These are phyloP conservation scores for Idris sp. DNA, from an alignment of 1,140 invertebrate genomes.

Conservation along the genomic window DNA sequence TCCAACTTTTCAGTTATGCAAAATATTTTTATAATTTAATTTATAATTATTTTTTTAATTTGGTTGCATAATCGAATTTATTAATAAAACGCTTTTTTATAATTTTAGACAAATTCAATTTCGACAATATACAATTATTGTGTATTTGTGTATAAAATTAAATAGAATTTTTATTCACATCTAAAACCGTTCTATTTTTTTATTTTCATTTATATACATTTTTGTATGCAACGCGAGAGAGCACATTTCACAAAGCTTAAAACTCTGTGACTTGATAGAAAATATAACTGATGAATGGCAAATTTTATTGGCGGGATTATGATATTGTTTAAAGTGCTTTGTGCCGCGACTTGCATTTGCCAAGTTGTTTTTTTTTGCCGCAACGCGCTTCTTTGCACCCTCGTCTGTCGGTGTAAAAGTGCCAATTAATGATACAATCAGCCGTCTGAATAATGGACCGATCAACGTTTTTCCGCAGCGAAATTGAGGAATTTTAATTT, in stretches of 20 bases:
- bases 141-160: too few relatives aligned
- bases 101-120: too few relatives aligned
- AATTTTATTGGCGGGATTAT: constrained; percentile 51
- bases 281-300: constrained; percentile 51
- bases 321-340: constrained; percentile 56
- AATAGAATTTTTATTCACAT: too few relatives aligned
- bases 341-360: constrained; percentile 43
- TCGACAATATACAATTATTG: too few relatives aligned
- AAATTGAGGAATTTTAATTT: constrained; percentile 35
- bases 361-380: constrained; percentile 11
- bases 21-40: too few relatives aligned
- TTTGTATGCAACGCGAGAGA: constrained; percentile 31
- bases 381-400: too few relatives aligned
- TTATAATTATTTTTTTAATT: too few relatives aligned
- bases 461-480: constrained; percentile 16
- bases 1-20: too few relatives aligned
- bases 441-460: constrained; percentile 32
- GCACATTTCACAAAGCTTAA: constrained; percentile 39
- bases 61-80: too few relatives aligned
- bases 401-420: constrained; percentile 17
- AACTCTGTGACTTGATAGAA: constrained; percentile 49
- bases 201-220: too few relatives aligned
- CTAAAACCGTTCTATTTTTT: too few relatives aligned
- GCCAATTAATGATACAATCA: constrained; percentile 44
- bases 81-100: too few relatives aligned